Evolutionary conservation across 1,140 invertebrate genomes (phyloP).

Genomic region (Bombus polaris): DNA sequence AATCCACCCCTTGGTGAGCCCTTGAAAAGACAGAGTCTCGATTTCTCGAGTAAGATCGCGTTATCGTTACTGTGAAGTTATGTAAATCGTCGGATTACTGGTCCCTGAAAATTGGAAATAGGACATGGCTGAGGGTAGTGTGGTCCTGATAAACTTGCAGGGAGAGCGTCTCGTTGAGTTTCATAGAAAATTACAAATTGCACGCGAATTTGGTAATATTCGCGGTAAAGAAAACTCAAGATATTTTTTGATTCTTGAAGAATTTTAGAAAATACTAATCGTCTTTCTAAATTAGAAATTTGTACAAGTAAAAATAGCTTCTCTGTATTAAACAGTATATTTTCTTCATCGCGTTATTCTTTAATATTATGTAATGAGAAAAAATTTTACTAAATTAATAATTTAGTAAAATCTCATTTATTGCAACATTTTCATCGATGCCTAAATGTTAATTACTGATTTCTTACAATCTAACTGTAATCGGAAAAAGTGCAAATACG

Average conservation of each 20-base stretch:
- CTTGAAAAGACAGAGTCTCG: conserved; percentile 51
- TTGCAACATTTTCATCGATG: too few relatives aligned
- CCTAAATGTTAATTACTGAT: too few relatives aligned
- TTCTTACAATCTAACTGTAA: too few relatives aligned
- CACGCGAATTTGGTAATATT: background rate
- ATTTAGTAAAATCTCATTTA: too few relatives aligned
- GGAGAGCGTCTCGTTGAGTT: background rate
- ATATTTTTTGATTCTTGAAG: background rate
- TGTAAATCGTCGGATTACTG: conserved; percentile 68
- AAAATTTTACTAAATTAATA: too few relatives aligned
- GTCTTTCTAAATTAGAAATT: background rate
- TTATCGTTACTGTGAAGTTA: conserved; percentile 67
- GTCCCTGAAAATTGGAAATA: conserved; percentile 68
- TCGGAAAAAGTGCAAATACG: too few relatives aligned
- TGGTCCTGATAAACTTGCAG: background rate
- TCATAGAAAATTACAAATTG: background rate
- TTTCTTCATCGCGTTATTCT: too few relatives aligned
- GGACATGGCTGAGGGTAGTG: background rate
- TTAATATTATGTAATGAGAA: too few relatives aligned
- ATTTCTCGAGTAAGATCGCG: conserved; percentile 54
- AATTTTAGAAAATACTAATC: background rate
- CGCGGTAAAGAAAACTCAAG: background rate
- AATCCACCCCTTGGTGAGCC: conserved; percentile 27
- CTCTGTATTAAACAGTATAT: too few relatives aligned
- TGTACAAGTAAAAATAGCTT: background rate